phyloP scores from a whole-genome alignment of 2,113 vertebrate species.

The Brienomyrus brachyistius region DNA sequence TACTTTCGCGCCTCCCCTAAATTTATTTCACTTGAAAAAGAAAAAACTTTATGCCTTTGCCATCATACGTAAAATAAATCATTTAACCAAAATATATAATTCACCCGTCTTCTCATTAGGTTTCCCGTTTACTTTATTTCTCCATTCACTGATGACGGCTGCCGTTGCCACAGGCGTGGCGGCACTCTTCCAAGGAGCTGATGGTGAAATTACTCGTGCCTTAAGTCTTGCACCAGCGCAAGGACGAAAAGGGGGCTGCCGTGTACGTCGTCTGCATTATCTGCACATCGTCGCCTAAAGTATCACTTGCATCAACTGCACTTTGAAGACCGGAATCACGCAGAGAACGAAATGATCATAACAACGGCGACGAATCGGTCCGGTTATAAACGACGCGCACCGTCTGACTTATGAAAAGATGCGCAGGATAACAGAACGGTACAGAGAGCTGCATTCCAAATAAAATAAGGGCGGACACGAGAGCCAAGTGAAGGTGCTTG shows the following conservation, averaged over 20 bases:
- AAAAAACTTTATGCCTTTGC: not conserved
- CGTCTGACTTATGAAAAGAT: not conserved
- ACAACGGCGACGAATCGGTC: slow-evolving; percentile 13
- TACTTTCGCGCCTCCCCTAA: not conserved
- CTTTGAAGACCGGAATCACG: slow-evolving; percentile 10
- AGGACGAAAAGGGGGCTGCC: slow-evolving; percentile 7
- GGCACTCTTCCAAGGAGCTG: not conserved
- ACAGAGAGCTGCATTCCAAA: not conserved
- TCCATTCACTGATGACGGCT: not conserved
- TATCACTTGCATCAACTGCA: slow-evolving; percentile 40
- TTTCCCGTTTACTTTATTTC: slow-evolving; percentile 15
- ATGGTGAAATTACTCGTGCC: not conserved
- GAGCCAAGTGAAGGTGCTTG: slow-evolving; percentile 15
- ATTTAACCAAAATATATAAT: not conserved
- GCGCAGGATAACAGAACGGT: not conserved
- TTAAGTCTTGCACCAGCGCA: not conserved
- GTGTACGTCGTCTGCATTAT: slow-evolving; percentile 20
- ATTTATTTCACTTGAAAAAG: slow-evolving; percentile 2
- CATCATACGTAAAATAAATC: not conserved
- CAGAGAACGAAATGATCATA: slow-evolving; percentile 12
- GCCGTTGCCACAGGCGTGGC: slow-evolving; percentile 1
- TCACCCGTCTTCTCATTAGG: not conserved
- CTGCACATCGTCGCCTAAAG: slow-evolving; percentile 38
- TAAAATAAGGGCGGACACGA: slow-evolving; percentile 20
- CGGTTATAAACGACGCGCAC: not conserved